phyloP scores from a whole-genome alignment of 92 coral and sea anemone genomes.

The Parazoanthus swiftii region DNA sequence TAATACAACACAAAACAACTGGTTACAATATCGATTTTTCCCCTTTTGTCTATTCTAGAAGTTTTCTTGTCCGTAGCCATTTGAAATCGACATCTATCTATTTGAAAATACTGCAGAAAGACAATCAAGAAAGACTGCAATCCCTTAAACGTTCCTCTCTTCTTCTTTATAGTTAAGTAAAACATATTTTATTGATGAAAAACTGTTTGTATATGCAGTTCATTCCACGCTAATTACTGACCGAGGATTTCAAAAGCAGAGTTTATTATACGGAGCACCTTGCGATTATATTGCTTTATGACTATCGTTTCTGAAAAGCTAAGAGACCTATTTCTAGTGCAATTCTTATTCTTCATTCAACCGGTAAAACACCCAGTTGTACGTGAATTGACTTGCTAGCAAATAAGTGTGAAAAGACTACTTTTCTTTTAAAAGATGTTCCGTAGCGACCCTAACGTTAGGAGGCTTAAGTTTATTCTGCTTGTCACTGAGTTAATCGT shows the following conservation, averaged over 20 bases:
- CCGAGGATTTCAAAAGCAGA: slow-evolving; percentile 23
- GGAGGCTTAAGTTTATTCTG: neutral
- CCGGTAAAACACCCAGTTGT: neutral
- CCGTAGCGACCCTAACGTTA: neutral
- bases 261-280: neutral
- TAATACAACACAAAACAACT: neutral
- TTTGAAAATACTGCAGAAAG: neutral
- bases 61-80: neutral
- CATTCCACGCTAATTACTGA: slow-evolving; percentile 18
- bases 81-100: neutral
- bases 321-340: slow-evolving; percentile 13
- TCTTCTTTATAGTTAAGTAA: slow-evolving; percentile 34
- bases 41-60: neutral
- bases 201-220: slow-evolving; percentile 4
- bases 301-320: slow-evolving; percentile 10
- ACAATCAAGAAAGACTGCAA: neutral
- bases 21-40: neutral
- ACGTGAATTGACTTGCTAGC: neutral
- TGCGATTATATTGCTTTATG: slow-evolving; percentile 24
- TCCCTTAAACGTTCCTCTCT: neutral
- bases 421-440: neutral
- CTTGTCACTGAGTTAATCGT: neutral
- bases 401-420: neutral
- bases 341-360: slow-evolving; percentile 3
- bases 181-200: slow-evolving; percentile 7